These are phyloP conservation scores for Drosophila lacicola DNA, from an alignment of 2,888 invertebrate genomes.

Conservation along the genomic window DNA sequence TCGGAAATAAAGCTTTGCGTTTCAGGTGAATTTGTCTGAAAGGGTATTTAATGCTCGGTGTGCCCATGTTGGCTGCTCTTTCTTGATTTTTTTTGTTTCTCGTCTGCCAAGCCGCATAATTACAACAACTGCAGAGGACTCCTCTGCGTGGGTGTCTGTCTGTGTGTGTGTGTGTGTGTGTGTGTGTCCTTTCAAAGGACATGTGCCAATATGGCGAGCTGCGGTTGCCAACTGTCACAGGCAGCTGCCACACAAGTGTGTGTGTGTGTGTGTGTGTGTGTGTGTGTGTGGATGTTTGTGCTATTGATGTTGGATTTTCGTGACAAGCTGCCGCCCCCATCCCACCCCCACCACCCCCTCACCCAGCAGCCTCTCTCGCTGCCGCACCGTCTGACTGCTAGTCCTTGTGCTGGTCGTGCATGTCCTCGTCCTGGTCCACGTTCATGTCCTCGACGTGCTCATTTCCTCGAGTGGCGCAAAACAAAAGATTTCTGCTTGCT, in stretches of 20 bases:
- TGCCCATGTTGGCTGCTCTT: background rate
- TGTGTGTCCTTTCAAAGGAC: slow-evolving; percentile 63
- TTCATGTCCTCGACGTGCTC: slow-evolving; percentile 57
- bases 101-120: slow-evolving; percentile 69
- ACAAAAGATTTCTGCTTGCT: slow-evolving; percentile 74
- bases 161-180: slow-evolving; percentile 5
- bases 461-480: slow-evolving; percentile 77
- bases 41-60: background rate
- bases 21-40: too few species aligned
- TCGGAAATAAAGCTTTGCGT: too few species aligned
- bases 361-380: background rate
- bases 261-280: background rate
- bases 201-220: slow-evolving; percentile 78
- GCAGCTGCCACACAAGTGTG: slow-evolving; percentile 31
- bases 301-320: slow-evolving; percentile 58
- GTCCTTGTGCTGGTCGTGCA: background rate
- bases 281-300: slow-evolving; percentile 27
- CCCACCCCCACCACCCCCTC: background rate
- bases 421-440: slow-evolving; percentile 12
- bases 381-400: background rate
- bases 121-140: slow-evolving; percentile 61
- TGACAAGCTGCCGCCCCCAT: slow-evolving; percentile 22
- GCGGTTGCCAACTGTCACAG: slow-evolving; percentile 61
- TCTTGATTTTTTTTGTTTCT: slow-evolving; percentile 12
- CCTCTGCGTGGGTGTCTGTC: slow-evolving; percentile 7